Base-by-base conservation (phyloP, 2,113 vertebrate species). In the Cephalopholis sonnerati region DNA sequence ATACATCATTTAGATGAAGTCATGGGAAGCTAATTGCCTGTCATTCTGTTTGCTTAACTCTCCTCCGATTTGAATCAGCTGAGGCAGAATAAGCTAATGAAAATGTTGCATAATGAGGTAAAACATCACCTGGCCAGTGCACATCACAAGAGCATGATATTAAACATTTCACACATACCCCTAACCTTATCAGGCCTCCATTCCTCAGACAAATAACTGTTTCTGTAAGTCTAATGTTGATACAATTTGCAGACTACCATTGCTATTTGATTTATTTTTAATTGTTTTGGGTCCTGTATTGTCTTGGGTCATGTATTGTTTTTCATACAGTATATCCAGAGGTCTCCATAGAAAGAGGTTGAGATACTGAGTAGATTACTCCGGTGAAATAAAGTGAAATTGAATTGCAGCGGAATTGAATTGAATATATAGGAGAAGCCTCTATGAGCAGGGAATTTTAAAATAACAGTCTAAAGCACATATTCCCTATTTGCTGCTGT, bases 1-100 rank as follows among this genome's bases (percentile, higher is more conserved):
- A 91, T 92, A 84, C 15, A 36, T 89, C 84, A 93, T 93, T 91
- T 84, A 87, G 85, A 71, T 66, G 83, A 82, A 88, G 85, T 84
- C 72, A 74, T 77, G 70, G 70, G 77, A 88, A 78, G 81, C 82
- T 93, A 92, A 91, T 89, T 92, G 84, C 87, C 83, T 88, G 86
- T 85, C 87, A 82, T 65, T 88, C 67, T 83, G 86, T 91, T 93
- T 90, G 86, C 80, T 51, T 91, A 82, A 83, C 84, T 66, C 48
- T 69, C 48, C 63, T 72, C 66, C 39, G 1, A 61, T 84, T 85
- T 82, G 81, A 83, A 71, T 83, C 65, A 85, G 65, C 79, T 2
- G 51, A 81, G 36, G 71, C 74, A 81, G 77, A 71, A 54, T 64
- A 36, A 83, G 32, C 53, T 71, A 85, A 84, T 87, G 79, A 77